These are phyloP conservation scores for Plusia festucae DNA, from an alignment of 2,888 invertebrate species.

Conservation along the genomic window DNA sequence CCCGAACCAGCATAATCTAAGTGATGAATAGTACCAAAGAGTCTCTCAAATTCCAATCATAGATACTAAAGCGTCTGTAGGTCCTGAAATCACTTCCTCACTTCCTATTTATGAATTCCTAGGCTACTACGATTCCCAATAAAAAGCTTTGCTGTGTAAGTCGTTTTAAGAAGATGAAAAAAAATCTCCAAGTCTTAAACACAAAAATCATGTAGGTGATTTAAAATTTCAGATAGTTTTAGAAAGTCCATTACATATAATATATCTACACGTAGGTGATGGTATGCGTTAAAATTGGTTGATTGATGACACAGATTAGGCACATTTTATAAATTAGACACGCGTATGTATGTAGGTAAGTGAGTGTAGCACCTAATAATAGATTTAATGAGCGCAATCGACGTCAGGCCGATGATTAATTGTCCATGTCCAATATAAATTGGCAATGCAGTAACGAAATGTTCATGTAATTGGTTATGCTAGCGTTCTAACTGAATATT, in stretches of 20 bases:
- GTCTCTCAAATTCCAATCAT: no score
- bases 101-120: no score
- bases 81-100: no score
- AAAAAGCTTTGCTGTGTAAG: no score
- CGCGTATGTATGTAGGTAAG: slow-evolving; percentile 56
- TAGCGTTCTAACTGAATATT: slow-evolving; percentile 53
- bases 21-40: no score
- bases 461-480: slow-evolving; percentile 54
- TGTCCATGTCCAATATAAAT: slow-evolving; percentile 54
- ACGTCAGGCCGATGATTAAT: slow-evolving; percentile 56
- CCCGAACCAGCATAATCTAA: no score
- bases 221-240: slow-evolving; percentile 35
- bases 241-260: slow-evolving; percentile 41
- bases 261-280: slow-evolving; percentile 7
- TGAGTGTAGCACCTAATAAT: slow-evolving; percentile 57
- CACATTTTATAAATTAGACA: slow-evolving; percentile 57
- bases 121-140: no score
- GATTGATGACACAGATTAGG: slow-evolving; percentile 61
- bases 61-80: no score
- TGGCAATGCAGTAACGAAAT: slow-evolving; percentile 51
- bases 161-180: no score
- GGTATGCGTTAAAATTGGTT: slow-evolving; percentile 52
- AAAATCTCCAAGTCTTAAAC: no score
- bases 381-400: slow-evolving; percentile 57
- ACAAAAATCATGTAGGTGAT: slow-evolving; percentile 8